Percentiles rank a stretch among this genome's conserved stretches.
These are phyloP conservation scores for Dreissena rostriformis DNA, from an alignment of 1,140 invertebrate species.

Conservation along the genomic window DNA sequence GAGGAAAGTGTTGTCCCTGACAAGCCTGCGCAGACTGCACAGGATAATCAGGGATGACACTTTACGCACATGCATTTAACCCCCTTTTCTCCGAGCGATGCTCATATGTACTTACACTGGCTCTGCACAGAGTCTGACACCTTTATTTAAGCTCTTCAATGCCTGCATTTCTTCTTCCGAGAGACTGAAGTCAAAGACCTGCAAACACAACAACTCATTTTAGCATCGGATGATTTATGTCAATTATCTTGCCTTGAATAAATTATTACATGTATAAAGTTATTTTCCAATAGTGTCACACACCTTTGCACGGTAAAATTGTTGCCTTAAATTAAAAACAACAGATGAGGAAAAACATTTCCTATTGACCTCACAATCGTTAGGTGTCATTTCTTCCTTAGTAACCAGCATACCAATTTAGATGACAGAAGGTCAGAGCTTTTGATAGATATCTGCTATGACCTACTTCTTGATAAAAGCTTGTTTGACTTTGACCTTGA, in stretches of 20 bases:
- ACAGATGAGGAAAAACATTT: too few relatives aligned
- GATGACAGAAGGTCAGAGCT: too few relatives aligned
- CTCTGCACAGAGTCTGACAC: constrained; percentile 24
- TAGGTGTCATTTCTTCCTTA: not conserved
- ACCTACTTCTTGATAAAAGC: too few relatives aligned
- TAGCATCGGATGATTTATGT: not conserved
- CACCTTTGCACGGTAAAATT: too few relatives aligned
- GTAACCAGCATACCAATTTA: not conserved
- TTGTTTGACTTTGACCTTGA: too few relatives aligned
- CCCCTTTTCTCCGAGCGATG: not conserved
- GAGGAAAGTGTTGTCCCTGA: not conserved
- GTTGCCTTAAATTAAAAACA: not conserved
- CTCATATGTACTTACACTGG: constrained; percentile 53
- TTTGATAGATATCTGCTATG: too few relatives aligned
- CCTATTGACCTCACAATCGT: too few relatives aligned
- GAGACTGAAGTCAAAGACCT: constrained; percentile 50
- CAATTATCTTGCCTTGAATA: not conserved
- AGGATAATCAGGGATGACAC: not conserved
- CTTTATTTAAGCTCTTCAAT: constrained; percentile 36
- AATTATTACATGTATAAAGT: not conserved
- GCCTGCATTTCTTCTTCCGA: constrained; percentile 53
- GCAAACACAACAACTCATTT: not conserved
- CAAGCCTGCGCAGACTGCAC: not conserved
- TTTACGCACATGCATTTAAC: not conserved
- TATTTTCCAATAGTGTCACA: too few relatives aligned